Base-by-base conservation (phyloP, 2,888 invertebrate genomes). In the Ochlodes sylvanus region DNA sequence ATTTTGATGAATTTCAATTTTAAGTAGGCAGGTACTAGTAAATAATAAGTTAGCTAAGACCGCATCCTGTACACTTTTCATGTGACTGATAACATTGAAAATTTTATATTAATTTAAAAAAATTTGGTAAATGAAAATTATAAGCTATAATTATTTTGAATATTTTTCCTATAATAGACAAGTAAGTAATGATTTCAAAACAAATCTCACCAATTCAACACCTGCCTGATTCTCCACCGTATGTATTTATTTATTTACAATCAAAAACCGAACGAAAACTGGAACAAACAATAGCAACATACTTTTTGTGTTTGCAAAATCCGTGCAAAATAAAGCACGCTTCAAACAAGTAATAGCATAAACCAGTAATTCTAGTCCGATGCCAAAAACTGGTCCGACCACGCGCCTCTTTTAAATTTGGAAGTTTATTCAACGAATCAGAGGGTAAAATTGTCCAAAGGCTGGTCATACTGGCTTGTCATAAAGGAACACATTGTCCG, bases 401-500 rank as follows among this genome's bases (percentile, higher is more conserved):
- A 87, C 91, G 91, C 86, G 91, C 88, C 90, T 86, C 79, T 79
- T 80, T 83, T 70, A 82, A 83, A 88, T 88, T 89, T 82, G 91
- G 90, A 78, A 86, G 75, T 75, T 75, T 73, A 72, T 73, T 72
- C 71, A 76, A 71, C 73, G 69, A 74, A 71, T 69, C 56, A 70
- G 70, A 68, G 74, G 78, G 76, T 73, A 73, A 76, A 75, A 75
- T 76, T 76, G 75, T 76, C 60, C 68, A 71, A 69, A 70, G 71
- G 69, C 77, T 80, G 78, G 83, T 82, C 83, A 81, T 83, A 81
- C 81, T 80, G 79, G 82, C 77, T 71, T 76, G 78, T 76, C 81
- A 79, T 82, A 77, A 76, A 74, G 66, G 70, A 75, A 68, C 74
- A 82, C 77, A 89, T 90, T 89, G 90, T 87, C 78, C 79, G 88